Evolutionary conservation across 2,888 invertebrate genomes (phyloP).

Genomic region (Junonia oenone): DNA sequence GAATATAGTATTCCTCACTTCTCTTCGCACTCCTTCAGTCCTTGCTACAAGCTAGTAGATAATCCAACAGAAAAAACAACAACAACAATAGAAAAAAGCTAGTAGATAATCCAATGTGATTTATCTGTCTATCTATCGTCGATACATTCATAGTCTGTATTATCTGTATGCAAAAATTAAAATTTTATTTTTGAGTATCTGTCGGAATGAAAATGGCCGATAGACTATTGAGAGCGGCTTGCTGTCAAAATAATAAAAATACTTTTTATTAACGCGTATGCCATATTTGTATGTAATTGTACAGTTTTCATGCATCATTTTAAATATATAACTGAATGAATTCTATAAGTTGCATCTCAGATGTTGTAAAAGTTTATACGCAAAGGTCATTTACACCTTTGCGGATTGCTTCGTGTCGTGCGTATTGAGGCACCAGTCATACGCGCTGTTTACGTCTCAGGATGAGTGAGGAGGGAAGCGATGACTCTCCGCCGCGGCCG

Average conservation of each 20-base stretch:
- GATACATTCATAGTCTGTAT: background rate
- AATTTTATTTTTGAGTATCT: conserved; percentile 22
- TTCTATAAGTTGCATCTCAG: conserved; percentile 38
- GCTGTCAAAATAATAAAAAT: conserved; percentile 74
- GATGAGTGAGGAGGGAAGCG: conserved; percentile 67
- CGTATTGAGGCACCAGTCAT: conserved; percentile 40
- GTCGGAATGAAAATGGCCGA: conserved; percentile 69
- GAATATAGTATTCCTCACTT: too few relatives aligned
- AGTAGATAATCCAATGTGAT: too few relatives aligned
- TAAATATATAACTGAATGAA: conserved; percentile 49
- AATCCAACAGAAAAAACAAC: too few relatives aligned
- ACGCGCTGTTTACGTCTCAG: conserved; percentile 44
- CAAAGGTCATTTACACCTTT: conserved; percentile 71
- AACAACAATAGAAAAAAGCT: too few relatives aligned
- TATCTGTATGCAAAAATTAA: background rate
- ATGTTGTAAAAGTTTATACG: conserved; percentile 42
- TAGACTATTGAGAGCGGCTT: conserved; percentile 71
- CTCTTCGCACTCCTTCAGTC: too few relatives aligned
- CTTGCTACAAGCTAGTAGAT: too few relatives aligned
- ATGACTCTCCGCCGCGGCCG: conserved; percentile 53
- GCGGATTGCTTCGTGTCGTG: conserved; percentile 64
- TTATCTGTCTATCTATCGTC: too few relatives aligned
- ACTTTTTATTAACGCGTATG: conserved; percentile 51
- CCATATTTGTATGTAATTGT: conserved; percentile 38
- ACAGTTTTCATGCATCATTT: conserved; percentile 40